Evolutionary conservation across 2,797 vertebrate species (phyloP), one percentile per base, ranked within the genome.

Genomic region (Lates japonicus): DNA sequence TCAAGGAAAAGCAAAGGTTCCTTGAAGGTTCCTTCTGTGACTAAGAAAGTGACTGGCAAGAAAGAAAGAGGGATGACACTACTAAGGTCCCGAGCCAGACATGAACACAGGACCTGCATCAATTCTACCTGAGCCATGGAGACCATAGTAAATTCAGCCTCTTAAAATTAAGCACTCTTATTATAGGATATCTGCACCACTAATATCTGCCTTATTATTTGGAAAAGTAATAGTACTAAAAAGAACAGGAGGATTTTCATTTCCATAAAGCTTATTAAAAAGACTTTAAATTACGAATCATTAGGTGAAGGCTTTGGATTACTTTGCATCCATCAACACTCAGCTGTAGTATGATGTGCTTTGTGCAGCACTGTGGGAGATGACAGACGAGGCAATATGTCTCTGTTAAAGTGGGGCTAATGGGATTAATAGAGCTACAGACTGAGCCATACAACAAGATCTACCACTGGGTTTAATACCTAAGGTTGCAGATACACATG

Each of bases 371-470:
- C 57, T 35, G 63, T 9, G 46, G 68, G 58, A 74, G 37, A 52
- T 60, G 49, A 68, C 57, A 70, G 39, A 71, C 0, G 2, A 44
- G 62, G 29, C n/a, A 37, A 54, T 31, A 31, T 16, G 8, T 42
- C 39, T 76, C 48, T 74, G 48, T 74, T 72, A 71, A 78, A 63
- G 49, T 46, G 39, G 44, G 2, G n/a, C 48, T 87, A 62, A 81
- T 73, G 54, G 51, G 62, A 71, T 71, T 78, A 72, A 69, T 72
- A 58, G 54, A 48, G 54, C 41, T 48, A 2, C 70, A 76, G 41
- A 73, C 13, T 39, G 35, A 52, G 59, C 48, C 9, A 71, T 37
- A 33, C 29, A 69, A 42, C 46, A 35, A 69, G 19, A 76, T 70
- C 42, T 31, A 41, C 49, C 20, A 10, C 57, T 42, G 54, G 54